Evolutionary conservation across 2,888 invertebrate species (phyloP), one percentile per base, ranked within the genome.

Genomic region (Archips crataeganus): DNA sequence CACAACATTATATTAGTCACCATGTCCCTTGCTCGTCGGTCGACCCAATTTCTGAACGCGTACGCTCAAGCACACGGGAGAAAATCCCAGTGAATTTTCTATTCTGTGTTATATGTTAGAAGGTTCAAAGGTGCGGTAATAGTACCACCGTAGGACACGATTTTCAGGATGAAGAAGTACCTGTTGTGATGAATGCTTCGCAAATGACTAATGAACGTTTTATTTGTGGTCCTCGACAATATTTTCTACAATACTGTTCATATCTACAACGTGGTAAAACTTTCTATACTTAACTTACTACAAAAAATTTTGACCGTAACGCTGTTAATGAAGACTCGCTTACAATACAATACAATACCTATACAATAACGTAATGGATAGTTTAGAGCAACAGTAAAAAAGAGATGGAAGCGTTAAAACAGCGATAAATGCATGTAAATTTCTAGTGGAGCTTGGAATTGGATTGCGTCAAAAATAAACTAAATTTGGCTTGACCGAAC

Each of bases 11-110:
- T 69, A 69, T 59, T 51, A 69, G 49, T 45, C 59, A 15, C 54
- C 64, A 36, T 39, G 62, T 49, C 62, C 45, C 59, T 69, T 73
- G 63, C 73, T 59, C 47, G 23, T 49, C 59, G 60, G 57, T 42
- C 67, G 71, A 68, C 60, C 75, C 69, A 69, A 65, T 75, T 69
- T 60, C 49, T 47, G 61, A 47, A 66, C 57, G 59, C 62, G 68
- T 15, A 47, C 36, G n/a, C 62, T 49, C 49, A 34, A 34, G 36
- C 36, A 39, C n/a, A 34, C 0, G 59, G 13, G 9, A 11, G 4
- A 23, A 10, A 36, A 57, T 10, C 32, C n/a, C 57, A 57, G 68
- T 68, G 68, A 39, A 73, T 11, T 57, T 15, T 42, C 39, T 8
- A 63, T 57, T 63, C 57, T 73, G 49, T 65, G 36, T 34, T 10